Conservation (phyloP, 1,140 invertebrate species). For the Goniozus legneri region DNA sequence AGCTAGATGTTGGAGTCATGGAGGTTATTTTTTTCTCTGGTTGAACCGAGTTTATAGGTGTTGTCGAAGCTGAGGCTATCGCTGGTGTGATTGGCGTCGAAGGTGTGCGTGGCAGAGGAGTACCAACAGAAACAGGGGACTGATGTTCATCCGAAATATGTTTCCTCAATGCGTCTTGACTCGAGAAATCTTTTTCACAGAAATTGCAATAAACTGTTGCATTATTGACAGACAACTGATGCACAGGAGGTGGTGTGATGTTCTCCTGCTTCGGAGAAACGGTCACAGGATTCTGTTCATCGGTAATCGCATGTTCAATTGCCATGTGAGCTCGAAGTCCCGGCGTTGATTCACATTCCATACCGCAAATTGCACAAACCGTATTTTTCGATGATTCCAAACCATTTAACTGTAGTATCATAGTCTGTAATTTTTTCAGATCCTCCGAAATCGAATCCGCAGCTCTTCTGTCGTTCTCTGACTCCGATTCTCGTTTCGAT, state of each 20-base stretch:
- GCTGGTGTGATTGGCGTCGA: constrained; percentile 21
- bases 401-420: constrained; percentile 86
- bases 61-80: constrained; percentile 15
- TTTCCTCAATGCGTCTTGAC: constrained; percentile 56
- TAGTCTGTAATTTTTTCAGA: constrained; percentile 83
- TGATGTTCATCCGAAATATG: constrained; percentile 60
- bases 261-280: constrained; percentile 4
- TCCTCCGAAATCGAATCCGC: constrained; percentile 66
- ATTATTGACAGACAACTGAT: constrained; percentile 12
- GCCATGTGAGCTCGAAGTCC: constrained; percentile 61
- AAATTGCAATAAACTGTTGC: constrained; percentile 46
- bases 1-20: constrained; percentile 74
- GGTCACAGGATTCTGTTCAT: constrained; percentile 29
- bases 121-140: constrained; percentile 21
- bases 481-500: constrained; percentile 36
- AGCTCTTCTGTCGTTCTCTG: constrained; percentile 27
- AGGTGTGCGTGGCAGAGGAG: constrained; percentile 22
- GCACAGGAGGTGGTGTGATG: constrained; percentile 19
- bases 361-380: constrained; percentile 60
- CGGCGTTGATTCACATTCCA: constrained; percentile 61
- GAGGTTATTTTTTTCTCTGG: constrained; percentile 37
- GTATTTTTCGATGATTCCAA: constrained; percentile 59
- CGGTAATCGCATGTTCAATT: constrained; percentile 54
- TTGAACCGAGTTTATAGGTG: constrained; percentile 20
- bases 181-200: constrained; percentile 60